Conservation (phyloP, 2,888 invertebrate genomes). For the Mamestra brassicae region DNA sequence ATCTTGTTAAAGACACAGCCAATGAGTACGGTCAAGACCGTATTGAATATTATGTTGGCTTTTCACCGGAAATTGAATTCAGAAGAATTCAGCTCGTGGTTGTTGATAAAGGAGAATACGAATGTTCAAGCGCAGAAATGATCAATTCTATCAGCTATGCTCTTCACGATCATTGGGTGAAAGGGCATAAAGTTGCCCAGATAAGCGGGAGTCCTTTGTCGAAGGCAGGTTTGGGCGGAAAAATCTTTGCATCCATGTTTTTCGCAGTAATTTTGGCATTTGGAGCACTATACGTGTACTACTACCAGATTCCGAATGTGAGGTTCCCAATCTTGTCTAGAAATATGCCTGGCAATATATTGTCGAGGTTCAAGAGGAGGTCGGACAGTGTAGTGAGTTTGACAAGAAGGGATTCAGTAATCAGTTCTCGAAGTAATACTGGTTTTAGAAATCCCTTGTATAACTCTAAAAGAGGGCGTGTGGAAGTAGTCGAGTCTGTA, state of each 20-base stretch:
- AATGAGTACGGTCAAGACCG: conserved; percentile 69
- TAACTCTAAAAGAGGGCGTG: conserved; percentile 83
- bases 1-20: conserved; percentile 74
- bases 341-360: conserved; percentile 64
- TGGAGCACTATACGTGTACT: conserved; percentile 79
- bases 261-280: conserved; percentile 77
- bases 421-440: conserved; percentile 75
- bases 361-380: conserved; percentile 80
- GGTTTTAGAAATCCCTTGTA: conserved; percentile 87
- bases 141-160: conserved; percentile 75
- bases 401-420: conserved; percentile 81
- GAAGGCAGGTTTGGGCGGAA: conserved; percentile 76
- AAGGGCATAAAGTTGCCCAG: conserved; percentile 70
- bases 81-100: conserved; percentile 81
- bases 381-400: conserved; percentile 86
- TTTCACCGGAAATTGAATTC: conserved; percentile 61
- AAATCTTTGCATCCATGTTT: conserved; percentile 82
- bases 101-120: conserved; percentile 81
- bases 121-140: conserved; percentile 79
- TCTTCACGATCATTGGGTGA: conserved; percentile 73
- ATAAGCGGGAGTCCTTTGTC: conserved; percentile 81
- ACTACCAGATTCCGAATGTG: conserved; percentile 77
- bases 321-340: conserved; percentile 69
- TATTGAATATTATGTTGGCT: conserved; percentile 79
- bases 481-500: conserved; percentile 75